Evolutionary conservation across 1,140 invertebrate genomes (phyloP).

Genomic region (Drosophila arizonae): DNA sequence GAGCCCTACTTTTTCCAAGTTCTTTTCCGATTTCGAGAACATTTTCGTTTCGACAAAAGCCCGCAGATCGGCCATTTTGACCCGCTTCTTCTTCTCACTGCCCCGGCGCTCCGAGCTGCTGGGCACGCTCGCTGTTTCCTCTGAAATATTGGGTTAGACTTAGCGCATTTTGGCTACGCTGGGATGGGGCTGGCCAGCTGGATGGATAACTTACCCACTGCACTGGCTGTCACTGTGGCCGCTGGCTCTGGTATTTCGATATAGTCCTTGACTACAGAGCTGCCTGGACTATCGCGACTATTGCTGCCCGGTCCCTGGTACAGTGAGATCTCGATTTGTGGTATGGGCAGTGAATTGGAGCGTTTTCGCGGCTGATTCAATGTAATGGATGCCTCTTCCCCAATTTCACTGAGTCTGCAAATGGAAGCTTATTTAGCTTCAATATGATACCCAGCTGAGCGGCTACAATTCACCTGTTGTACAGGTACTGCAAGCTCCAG

Average conservation of each 20-base stretch:
- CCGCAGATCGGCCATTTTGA: constrained; percentile 95
- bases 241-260: constrained; percentile 88
- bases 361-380: constrained; percentile 90
- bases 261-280: constrained; percentile 86
- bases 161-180: too few relatives aligned
- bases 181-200: too few relatives aligned
- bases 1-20: constrained; percentile 93
- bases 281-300: constrained; percentile 84
- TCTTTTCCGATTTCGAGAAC: constrained; percentile 94
- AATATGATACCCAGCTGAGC: background rate
- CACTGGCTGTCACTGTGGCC: constrained; percentile 47
- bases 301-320: constrained; percentile 90
- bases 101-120: constrained; percentile 86
- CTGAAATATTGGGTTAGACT: constrained; percentile 35
- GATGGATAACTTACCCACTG: constrained; percentile 57
- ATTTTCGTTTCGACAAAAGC: constrained; percentile 96
- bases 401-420: constrained; percentile 89
- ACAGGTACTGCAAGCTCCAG: constrained; percentile 97
- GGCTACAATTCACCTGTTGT: constrained; percentile 87
- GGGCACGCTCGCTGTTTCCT: constrained; percentile 84
- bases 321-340: constrained; percentile 94
- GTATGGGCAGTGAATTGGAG: constrained; percentile 96
- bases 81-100: constrained; percentile 92
- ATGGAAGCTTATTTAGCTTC: background rate
- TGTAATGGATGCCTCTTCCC: constrained; percentile 89